Evolutionary conservation across 2,888 invertebrate genomes (phyloP), one percentile per base, ranked within the genome.

Genomic region (Cantharis rufa): DNA sequence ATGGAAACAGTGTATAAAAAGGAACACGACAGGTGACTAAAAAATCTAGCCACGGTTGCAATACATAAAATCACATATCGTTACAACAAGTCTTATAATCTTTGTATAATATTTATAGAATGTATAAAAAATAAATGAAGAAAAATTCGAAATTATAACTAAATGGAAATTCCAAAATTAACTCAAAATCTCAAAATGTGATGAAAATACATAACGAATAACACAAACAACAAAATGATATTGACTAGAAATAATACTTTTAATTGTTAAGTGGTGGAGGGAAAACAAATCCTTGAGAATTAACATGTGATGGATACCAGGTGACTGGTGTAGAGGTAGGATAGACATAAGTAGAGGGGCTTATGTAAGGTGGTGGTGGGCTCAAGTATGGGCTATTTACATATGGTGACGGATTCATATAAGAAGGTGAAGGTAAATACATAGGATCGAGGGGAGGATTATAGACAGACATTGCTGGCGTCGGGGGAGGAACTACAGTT

Each of bases 281-380:
- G 62, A 82, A 84, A 32, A 84, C 81, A 64, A 84, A 84, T 15
- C 84, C 84, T 75, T 83, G 83, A 69, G 83, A 78, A 75, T 82
- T 82, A 21, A 84, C 79, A 7, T 80, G 66, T n/a, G 83, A 48
- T n/a, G 70, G 71, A 69, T 71, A 83, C 81, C 81, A 82, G 13
- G 81, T 61, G 2, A 80, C 32, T n/a, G 80, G 77, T 5, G 83
- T 81, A 63, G 82, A 82, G 3, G 76, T 15, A 24, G 84, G 81
- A 75, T 80, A 82, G 16, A 82, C 73, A 66, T 79, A 82, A 9
- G 83, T 76, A 13, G 80, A 62, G 0, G 64, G 21, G 13, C n/a
- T 66, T 10, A 66, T 10, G 4, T 66, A 81, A 72, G 3, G 79
- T 48, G 48, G 79, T 48, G 48, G 48, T 48, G 48, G 48, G 9